Evolutionary conservation across 1,140 invertebrate genomes (phyloP).

Genomic region (Orussus abietinus): DNA sequence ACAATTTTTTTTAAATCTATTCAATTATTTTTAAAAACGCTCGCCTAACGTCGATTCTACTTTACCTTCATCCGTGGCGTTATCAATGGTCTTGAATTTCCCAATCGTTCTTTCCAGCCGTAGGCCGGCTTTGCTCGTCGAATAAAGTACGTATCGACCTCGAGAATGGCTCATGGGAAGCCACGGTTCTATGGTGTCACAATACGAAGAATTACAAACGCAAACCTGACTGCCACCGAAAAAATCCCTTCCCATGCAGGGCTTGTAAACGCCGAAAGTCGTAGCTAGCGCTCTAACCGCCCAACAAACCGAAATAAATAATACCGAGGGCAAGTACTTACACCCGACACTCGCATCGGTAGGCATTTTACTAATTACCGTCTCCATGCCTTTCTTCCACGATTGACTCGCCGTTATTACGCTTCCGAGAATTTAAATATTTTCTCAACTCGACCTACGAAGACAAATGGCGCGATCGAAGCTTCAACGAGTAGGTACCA

Average conservation of each 20-base stretch:
- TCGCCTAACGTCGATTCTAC: too few species aligned
- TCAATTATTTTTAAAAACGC: background rate
- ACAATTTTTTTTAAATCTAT: background rate
- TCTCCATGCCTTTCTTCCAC: too few species aligned
- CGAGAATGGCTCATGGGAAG: constrained; percentile 24
- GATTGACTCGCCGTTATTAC: too few species aligned
- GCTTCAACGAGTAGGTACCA: too few species aligned
- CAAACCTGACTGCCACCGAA: constrained; percentile 62
- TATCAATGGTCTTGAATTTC: background rate
- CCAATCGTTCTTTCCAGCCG: constrained; percentile 32
- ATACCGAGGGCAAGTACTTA: too few species aligned
- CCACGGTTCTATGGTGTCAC: constrained; percentile 62
- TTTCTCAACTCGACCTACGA: too few species aligned
- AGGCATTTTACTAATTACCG: too few species aligned
- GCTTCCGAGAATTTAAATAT: too few species aligned
- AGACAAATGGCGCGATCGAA: too few species aligned
- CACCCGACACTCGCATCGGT: too few species aligned
- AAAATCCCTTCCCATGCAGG: constrained; percentile 42
- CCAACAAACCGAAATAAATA: background rate
- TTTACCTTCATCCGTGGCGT: constrained; percentile 5
- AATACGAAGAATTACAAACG: constrained; percentile 74
- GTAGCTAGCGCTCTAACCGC: background rate
- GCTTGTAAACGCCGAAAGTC: constrained; percentile 12
- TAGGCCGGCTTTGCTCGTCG: constrained; percentile 54
- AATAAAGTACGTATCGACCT: constrained; percentile 56